Evolutionary conservation across 2,888 invertebrate genomes (phyloP), one percentile per base, ranked within the genome.

Genomic region (Leptinotarsa tumamoca): DNA sequence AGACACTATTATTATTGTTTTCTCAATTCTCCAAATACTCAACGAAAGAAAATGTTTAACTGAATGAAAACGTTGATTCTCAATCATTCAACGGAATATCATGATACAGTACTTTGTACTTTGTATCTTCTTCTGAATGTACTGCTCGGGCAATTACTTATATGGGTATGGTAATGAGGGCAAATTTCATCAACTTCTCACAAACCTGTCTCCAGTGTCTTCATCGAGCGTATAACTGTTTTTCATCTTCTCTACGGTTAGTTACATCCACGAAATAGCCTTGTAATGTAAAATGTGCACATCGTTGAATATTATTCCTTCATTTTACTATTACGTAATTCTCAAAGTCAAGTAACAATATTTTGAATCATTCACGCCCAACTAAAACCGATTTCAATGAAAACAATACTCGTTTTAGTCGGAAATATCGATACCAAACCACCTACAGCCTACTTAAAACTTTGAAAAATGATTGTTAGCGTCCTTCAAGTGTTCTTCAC

Each of bases 161-260:
- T 63, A 63, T 63, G 33, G 43, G 18, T 63, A 63, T 63, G 63
- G 63, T 63, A 63, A 63, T 63, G 63, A 63, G 63, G 63, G 63
- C 63, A 63, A n/a, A 43, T 43, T 33, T 63, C 63, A 63, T 63
- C 63, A 63, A 63, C 63, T 63, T 33, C 33, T 63, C 43, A 33
- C 43, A 43, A 63, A 63, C 63, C 18, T 63, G 63, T 63, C 63
- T 63, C 33, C 63, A 7, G 33, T 10, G 63, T 33, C 7, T 43
- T 33, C 43, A 14, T 10, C 43, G 10, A 63, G 43, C 63, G 43
- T 33, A n/a, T 63, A 63, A 63, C 63, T 63, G 63, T 63, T 63
- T 3, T 43, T 63, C 10, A n/a, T 63, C 63, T 63, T 18, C 63
- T 27, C 18, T 33, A 43, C 43, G 23, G 58, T 58, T 14, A 63